Evolutionary conservation across 2,797 vertebrate genomes (phyloP), one percentile per base, ranked within the genome.

Genomic region (Cyprinodon diabolis): DNA sequence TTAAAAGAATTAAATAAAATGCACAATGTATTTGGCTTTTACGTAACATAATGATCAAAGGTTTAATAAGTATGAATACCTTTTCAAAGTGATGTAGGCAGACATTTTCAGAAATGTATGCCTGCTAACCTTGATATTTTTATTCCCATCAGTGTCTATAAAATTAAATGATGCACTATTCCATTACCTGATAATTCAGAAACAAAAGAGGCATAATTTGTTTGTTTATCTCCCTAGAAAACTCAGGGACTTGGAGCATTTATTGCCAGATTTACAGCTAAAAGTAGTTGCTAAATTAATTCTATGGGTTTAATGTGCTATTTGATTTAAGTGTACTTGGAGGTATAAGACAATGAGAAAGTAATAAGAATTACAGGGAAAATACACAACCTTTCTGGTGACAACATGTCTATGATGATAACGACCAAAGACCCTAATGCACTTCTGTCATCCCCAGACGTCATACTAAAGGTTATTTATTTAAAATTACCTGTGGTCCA

Each of bases 131-230:
- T 84, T 75, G 60, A 66, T 81, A 77, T 56, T 58, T 84, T 78
- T 80, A 63, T 60, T 81, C 76, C 73, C 48, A 71, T 74, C 65
- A 60, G 56, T 74, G 75, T 74, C 45, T 35, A 35, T 56, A 66
- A 69, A 69, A 77, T 75, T 80, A 75, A 82, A 84, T 68, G 77
- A 79, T 74, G 76, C 78, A 80, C 66, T 79, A 63, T 75, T 73
- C 48, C 74, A 47, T 74, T 65, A 68, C 70, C 68, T 47, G 1
- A 40, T 62, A 74, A 87, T 78, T 76, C 71, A 57, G 73, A 68
- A 77, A 68, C 76, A 76, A 77, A 77, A 65, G 56, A 75, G 78
- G 68, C 75, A 60, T 79, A 84, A 76, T 85, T 85, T 77, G 78
- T 37, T 72, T 55, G 48, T 67, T 87, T 84, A 67, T 82, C 76